Percentiles rank a stretch among this genome's conserved stretches.
phyloP scores from a whole-genome alignment of 2,888 invertebrate genomes.

The Altica lythri region DNA sequence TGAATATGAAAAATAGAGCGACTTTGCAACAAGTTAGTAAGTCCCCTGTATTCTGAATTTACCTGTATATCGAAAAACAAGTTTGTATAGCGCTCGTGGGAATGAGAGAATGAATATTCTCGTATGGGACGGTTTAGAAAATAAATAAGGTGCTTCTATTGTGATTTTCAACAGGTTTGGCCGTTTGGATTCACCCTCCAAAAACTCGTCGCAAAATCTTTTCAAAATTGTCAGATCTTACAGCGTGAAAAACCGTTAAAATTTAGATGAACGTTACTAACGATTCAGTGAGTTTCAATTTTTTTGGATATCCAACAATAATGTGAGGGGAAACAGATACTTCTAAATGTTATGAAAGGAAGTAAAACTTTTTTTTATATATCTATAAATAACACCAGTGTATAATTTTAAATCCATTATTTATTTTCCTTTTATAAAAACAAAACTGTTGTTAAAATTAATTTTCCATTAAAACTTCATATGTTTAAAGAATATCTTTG shows the following conservation, averaged over 20 bases:
- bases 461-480: no score
- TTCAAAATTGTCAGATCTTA: slow-evolving; percentile 35
- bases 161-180: slow-evolving; percentile 38
- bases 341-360: slow-evolving; percentile 13
- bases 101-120: slow-evolving; percentile 43
- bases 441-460: no score
- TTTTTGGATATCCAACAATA: slow-evolving; percentile 29
- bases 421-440: no score
- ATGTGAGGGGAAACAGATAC: slow-evolving; percentile 20
- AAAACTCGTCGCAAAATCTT: slow-evolving; percentile 35
- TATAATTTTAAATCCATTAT: slow-evolving; percentile 23
- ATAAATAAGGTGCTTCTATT: slow-evolving; percentile 46
- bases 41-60: slow-evolving; percentile 40
- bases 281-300: slow-evolving; percentile 37
- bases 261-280: slow-evolving; percentile 38
- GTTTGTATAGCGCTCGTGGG: slow-evolving; percentile 45
- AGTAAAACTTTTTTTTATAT: slow-evolving; percentile 7
- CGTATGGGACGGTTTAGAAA: slow-evolving; percentile 45
- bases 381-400: no score
- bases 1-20: slow-evolving; percentile 39
- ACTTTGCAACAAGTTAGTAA: slow-evolving; percentile 29
- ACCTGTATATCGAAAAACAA: slow-evolving; percentile 50
- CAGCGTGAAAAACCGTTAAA: slow-evolving; percentile 39
- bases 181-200: slow-evolving; percentile 37
- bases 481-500: no score